Conservation (phyloP, 2,888 invertebrate genomes). For the Euplagia quadripunctaria region DNA sequence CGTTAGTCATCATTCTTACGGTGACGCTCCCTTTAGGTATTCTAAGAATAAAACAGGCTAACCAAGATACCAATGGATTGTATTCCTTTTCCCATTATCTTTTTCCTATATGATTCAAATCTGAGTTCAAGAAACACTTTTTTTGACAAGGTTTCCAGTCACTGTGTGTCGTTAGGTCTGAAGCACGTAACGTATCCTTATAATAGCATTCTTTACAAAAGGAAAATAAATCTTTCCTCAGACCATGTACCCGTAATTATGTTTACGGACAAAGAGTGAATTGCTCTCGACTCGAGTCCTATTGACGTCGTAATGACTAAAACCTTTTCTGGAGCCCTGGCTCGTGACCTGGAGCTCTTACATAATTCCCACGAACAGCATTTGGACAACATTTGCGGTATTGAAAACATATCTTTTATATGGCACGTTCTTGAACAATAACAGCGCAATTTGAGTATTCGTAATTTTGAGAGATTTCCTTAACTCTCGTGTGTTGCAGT, state of each 20-base stretch:
- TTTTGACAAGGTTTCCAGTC: conserved; percentile 35
- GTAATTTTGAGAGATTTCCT: conserved; percentile 55
- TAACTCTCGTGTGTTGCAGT: conserved; percentile 32
- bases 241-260: conserved; percentile 58
- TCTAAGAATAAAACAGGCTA: neutral
- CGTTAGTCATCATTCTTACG: conserved; percentile 9
- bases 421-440: conserved; percentile 54
- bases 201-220: conserved; percentile 31
- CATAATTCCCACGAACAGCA: conserved; percentile 67
- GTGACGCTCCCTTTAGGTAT: neutral
- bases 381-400: conserved; percentile 62
- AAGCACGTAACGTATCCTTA: conserved; percentile 37
- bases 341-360: conserved; percentile 64
- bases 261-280: conserved; percentile 55
- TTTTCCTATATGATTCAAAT: neutral
- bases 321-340: conserved; percentile 62
- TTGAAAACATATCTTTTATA: conserved; percentile 49
- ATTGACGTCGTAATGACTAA: conserved; percentile 65
- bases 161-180: conserved; percentile 55
- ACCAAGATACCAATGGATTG: neutral
- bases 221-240: conserved; percentile 23
- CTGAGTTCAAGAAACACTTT: neutral
- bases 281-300: conserved; percentile 39
- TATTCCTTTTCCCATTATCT: neutral
- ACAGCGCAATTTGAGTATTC: conserved; percentile 54